Percentiles rank a stretch among this genome's conserved stretches.
These are phyloP conservation scores for Stenopsyche tienmushanensis DNA, from an alignment of 1,140 invertebrate species.

Conservation along the genomic window DNA sequence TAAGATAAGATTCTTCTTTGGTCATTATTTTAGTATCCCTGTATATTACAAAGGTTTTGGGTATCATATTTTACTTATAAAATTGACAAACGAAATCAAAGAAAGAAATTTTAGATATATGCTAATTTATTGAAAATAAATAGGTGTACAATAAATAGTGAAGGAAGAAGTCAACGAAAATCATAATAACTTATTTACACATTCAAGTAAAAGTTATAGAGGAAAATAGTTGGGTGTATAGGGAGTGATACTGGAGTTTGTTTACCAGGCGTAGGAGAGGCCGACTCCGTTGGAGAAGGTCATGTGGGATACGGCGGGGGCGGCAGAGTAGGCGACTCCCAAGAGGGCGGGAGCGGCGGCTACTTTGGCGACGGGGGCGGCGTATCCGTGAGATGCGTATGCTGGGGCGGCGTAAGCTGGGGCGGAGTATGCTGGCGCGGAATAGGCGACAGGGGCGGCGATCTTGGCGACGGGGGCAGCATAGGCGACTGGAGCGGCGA, in stretches of 20 bases:
- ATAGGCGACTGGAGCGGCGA: slow-evolving; percentile 44
- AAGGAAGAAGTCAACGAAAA: slow-evolving; percentile 1
- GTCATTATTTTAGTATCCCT: no score
- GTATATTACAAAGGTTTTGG: no score
- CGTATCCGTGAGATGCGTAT: slow-evolving; percentile 45
- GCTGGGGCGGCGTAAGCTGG: slow-evolving; percentile 48
- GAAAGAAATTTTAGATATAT: no score
- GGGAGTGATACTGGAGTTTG: neutral
- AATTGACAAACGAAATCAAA: no score
- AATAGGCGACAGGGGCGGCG: slow-evolving; percentile 45
- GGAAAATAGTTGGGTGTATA: neutral
- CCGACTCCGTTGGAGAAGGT: slow-evolving; percentile 62
- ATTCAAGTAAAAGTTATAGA: neutral
- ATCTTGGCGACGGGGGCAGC: slow-evolving; percentile 47
- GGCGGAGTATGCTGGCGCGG: slow-evolving; percentile 45
- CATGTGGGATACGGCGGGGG: slow-evolving; percentile 68
- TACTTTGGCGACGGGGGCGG: slow-evolving; percentile 47
- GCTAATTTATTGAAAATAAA: slow-evolving; percentile 20
- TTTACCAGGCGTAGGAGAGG: slow-evolving; percentile 58
- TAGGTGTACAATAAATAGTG: neutral
- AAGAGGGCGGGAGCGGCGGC: slow-evolving; percentile 52
- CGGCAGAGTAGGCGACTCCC: slow-evolving; percentile 63
- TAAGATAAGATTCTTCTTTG: no score
- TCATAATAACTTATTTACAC: slow-evolving; percentile 26
- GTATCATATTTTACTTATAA: no score